A percentile compares a stretch with the other conserved stretches of the same genome.
Evolutionary conservation across 2,797 vertebrate species (phyloP).

Genomic region (Oreochromis grahami): DNA sequence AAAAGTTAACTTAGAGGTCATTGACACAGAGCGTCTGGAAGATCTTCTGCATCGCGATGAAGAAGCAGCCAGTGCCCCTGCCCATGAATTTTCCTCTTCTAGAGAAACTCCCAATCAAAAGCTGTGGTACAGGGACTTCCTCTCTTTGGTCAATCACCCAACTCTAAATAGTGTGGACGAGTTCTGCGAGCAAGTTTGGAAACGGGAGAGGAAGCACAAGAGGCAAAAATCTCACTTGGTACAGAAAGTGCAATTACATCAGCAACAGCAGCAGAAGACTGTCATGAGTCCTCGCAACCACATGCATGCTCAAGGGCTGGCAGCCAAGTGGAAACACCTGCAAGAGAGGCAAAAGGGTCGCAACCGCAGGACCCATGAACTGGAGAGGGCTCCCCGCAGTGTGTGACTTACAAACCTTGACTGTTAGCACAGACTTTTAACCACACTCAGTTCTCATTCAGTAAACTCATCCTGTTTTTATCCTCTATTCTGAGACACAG

Average conservation of each 20-base stretch:
- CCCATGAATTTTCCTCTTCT: slow-evolving; percentile 74
- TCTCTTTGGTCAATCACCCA: slow-evolving; percentile 95
- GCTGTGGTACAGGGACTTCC: slow-evolving; percentile 98
- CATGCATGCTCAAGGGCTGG: slow-evolving; percentile 66
- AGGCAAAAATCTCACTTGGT: slow-evolving; percentile 83
- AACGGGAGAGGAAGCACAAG: slow-evolving; percentile 91
- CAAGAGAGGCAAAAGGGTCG: slow-evolving; percentile 97
- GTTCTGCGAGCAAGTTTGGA: slow-evolving; percentile 99
- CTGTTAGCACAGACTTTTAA: slow-evolving; percentile 27
- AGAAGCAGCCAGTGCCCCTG: slow-evolving; percentile 63
- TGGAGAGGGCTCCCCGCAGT: slow-evolving; percentile 95
- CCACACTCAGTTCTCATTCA: slow-evolving; percentile 42
- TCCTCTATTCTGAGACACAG: slow-evolving; percentile 65
- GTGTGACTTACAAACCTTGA: slow-evolving; percentile 79
- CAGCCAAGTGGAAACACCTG: slow-evolving; percentile 95
- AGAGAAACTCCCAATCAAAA: slow-evolving; percentile 86
- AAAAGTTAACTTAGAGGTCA: slow-evolving; percentile 91
- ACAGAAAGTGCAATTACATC: slow-evolving; percentile 57
- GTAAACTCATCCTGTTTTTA: slow-evolving; percentile 14
- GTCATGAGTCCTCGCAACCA: slow-evolving; percentile 43
- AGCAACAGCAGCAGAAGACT: slow-evolving; percentile 53
- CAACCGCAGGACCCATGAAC: slow-evolving; percentile 98
- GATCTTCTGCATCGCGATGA: slow-evolving; percentile 88
- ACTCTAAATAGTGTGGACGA: slow-evolving; percentile 96
- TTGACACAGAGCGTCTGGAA: slow-evolving; percentile 89